A percentile compares a stretch with the other conserved stretches of the same genome.
phyloP scores from a whole-genome alignment of 1,140 invertebrate genomes.

The Myzus persicae region DNA sequence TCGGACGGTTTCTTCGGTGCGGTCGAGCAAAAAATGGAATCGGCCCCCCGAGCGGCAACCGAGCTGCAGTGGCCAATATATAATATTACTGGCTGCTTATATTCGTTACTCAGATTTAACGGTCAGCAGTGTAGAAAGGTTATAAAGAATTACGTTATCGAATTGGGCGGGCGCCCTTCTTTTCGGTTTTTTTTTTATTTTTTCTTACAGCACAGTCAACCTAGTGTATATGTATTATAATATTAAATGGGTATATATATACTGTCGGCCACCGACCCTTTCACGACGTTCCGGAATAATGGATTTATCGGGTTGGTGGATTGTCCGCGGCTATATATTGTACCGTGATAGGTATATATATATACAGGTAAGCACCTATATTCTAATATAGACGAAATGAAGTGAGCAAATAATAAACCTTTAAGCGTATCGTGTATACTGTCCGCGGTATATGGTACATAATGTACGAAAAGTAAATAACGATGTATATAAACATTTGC shows the following conservation, averaged over 20 bases:
- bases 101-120: conserved; percentile 7
- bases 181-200: no score
- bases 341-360: background rate
- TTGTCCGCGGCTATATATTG: background rate
- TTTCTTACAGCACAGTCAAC: background rate
- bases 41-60: background rate
- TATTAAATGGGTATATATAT: background rate
- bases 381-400: background rate
- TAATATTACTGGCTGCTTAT: background rate
- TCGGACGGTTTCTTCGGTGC: background rate
- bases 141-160: background rate
- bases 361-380: background rate
- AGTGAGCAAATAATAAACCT: conserved; percentile 1
- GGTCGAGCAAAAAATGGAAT: background rate
- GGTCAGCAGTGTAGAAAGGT: background rate
- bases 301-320: background rate
- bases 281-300: background rate
- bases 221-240: background rate
- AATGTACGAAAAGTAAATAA: background rate
- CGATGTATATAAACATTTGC: background rate
- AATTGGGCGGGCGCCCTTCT: background rate
- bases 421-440: background rate
- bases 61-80: background rate
- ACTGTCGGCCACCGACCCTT: background rate
- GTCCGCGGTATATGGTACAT: background rate